Evolutionary conservation across 1,140 invertebrate genomes (phyloP), one percentile per base, ranked within the genome.

Genomic region (Pogonognathellus flavescens): DNA sequence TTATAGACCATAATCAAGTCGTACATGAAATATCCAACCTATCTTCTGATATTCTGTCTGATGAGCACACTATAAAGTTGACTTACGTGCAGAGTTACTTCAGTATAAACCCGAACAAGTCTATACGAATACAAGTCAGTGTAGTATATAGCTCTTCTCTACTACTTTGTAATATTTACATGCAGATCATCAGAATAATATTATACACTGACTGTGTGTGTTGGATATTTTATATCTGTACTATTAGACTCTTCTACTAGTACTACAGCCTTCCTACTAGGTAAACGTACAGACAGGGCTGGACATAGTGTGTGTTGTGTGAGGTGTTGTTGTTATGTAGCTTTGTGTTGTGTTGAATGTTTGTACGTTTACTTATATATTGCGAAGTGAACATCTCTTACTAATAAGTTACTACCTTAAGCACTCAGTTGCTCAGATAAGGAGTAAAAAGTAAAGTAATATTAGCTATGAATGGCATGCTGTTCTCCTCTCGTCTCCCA

Each of bases 391-490:
- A 49, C 70, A 49, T 76, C 22, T 41, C 70, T 50, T 18, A 76
- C 70, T 76, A 49, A 76, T 76, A 66, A 66, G 62, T 66, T 66
- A 66, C 62, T 66, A 76, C 70, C 70, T 76, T 76, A 50, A 76
- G 70, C 70, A 76, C 70, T 76, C 41, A 16, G 13, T 41, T 25
- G 31, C 66, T 31, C 62, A 66, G 62, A 50, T 76, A 76, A 76
- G 41, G 70, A 76, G 41, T 18, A 50, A 50, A 50, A 50, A 76
- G 1, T 76, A 49, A 76, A 76, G 70, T 49, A 72, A 72, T 72
- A 72, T 72, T 72, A 72, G 66, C 70, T 76, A 76, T 76, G 70
- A 76, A 76, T 76, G 70, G 70, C 70, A 76, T 76, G 70, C 70
- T 76, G 41, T 76, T 76, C 22, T 70, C 6, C 66, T 31, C 25